These are phyloP conservation scores for Pteronotus mesoamericanus DNA, from an alignment of 2,797 vertebrate species.

Conservation along the genomic window DNA sequence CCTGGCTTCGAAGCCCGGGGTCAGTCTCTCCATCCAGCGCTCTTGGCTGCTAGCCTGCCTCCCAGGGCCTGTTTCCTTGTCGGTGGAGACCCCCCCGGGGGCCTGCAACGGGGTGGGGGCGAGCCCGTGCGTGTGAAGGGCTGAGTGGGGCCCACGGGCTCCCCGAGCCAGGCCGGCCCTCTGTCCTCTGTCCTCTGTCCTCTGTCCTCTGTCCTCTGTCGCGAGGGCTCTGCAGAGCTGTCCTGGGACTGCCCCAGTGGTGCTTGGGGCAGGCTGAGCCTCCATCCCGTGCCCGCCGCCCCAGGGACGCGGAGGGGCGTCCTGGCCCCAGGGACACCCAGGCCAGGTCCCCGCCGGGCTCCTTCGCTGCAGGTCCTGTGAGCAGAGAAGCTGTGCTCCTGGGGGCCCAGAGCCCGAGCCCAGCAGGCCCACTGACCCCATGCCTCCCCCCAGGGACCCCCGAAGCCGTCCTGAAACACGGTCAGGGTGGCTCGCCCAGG, in stretches of 20 bases:
- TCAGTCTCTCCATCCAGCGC: fast-evolving
- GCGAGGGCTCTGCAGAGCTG: background rate
- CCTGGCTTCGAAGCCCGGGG: background rate
- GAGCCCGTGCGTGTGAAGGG: fast-evolving
- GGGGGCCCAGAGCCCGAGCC: background rate
- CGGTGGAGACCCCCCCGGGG: too few species aligned
- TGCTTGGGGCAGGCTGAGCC: background rate
- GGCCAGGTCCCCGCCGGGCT: fast-evolving
- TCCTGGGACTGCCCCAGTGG: background rate
- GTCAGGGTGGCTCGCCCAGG: fast-evolving
- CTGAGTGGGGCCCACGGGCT: fast-evolving
- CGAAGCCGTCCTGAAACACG: background rate
- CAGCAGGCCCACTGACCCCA: background rate
- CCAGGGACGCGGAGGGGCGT: fast-evolving
- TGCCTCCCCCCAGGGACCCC: background rate
- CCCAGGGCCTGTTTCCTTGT: background rate
- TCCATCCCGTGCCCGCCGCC: background rate
- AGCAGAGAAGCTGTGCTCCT: background rate
- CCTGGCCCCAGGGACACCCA: fast-evolving
- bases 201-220: background rate
- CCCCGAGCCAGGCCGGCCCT: fast-evolving
- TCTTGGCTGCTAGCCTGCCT: fast-evolving
- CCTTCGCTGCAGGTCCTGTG: too few species aligned
- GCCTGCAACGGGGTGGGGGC: fast-evolving
- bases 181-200: too few species aligned